Base-by-base conservation (phyloP, 2,797 vertebrate genomes). In the Myotis pilosus region DNA sequence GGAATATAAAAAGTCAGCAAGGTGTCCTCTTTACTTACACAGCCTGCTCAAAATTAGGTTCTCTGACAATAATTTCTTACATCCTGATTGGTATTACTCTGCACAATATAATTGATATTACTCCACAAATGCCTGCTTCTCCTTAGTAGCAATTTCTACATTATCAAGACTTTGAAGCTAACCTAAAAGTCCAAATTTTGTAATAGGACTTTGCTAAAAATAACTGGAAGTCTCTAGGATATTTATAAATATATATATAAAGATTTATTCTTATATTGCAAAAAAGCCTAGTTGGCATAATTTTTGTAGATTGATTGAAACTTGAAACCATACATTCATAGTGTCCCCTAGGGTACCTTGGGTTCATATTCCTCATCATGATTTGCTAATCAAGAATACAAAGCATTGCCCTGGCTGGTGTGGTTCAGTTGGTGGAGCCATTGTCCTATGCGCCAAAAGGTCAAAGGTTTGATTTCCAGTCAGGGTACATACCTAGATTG, bases 301-400 rank as follows among this genome's bases (percentile, higher is more conserved):
- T 30, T 85, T 69, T 88, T 17, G 23, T 80, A 68, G 7, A 51
- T 33, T n/a, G 89, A 93, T 25, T 76, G 10, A 94, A 95, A 78
- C n/a, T 74, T 90, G 20, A 94, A 95, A 49, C 41, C 30, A 68
- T 81, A 64, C 0, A 38, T 41, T 49, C 3, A 0, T 47, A 88
- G 11, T 82, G 6, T 78, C 25, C 15, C 12, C 22, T 86, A 71
- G 7, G 51, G 30, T 38, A 41, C 0, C 30, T 60, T 53, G 41
- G 36, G 72, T 51, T 55, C 20, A 15, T 62, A 81, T 6, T 87
- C 20, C 23, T 30, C 25, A 68, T 13, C 38, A 53, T 25, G 5
- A 74, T 53, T 88, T 95, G 55, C 25, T 74, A 82, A 60, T 57
- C 23, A 79, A 95, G 15, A 95, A 86, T 47, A 80, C 6, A 69